phyloP scores from a whole-genome alignment of 2,888 invertebrate species.

The Plebejus argus region DNA sequence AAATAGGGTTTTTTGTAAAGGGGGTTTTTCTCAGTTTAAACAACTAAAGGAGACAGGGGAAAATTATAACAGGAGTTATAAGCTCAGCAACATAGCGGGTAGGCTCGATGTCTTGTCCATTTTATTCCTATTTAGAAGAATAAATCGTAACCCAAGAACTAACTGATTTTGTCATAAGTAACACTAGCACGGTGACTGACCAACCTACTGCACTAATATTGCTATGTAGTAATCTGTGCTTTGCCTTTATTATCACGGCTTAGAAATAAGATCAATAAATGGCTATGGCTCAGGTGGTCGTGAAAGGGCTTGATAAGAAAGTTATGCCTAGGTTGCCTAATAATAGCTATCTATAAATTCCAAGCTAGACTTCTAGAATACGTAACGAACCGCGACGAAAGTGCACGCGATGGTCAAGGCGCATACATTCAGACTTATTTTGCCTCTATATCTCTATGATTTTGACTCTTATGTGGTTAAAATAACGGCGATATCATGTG shows the following conservation, averaged over 20 bases:
- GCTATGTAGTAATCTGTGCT: not conserved
- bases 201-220: not conserved
- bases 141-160: not conserved
- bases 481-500: not conserved
- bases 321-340: not conserved
- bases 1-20: too few relatives aligned
- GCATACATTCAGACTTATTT: not conserved
- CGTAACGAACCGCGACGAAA: conserved; percentile 3
- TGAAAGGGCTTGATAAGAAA: not conserved
- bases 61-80: too few relatives aligned
- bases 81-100: too few relatives aligned
- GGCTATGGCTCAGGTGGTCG: not conserved
- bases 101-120: too few relatives aligned
- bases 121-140: too few relatives aligned
- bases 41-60: too few relatives aligned
- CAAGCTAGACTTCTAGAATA: not conserved
- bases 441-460: not conserved
- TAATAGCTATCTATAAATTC: not conserved
- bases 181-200: too few relatives aligned
- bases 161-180: too few relatives aligned
- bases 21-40: too few relatives aligned
- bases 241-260: not conserved
- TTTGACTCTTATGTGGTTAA: not conserved
- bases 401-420: conserved; percentile 18
- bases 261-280: not conserved